Evolutionary conservation across 2,888 invertebrate species (phyloP).

Genomic region (Prenolepis imparis): DNA sequence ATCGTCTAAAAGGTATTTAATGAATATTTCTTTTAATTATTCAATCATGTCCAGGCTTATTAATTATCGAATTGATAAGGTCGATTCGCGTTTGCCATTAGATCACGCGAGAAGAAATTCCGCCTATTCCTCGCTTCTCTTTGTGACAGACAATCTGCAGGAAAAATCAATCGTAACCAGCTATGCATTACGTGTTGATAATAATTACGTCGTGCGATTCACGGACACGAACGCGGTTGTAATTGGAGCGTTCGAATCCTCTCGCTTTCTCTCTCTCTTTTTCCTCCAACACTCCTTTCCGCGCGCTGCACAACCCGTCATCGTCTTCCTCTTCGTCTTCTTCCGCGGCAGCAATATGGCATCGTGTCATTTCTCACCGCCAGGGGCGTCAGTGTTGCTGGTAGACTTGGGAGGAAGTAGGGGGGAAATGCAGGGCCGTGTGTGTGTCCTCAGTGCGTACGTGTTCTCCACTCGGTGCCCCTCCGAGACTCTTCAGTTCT

Average conservation of each 20-base stretch:
- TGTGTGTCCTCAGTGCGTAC: conserved; percentile 78
- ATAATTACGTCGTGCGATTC: conserved; percentile 44
- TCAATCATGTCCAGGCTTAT: background rate
- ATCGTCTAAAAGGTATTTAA: background rate
- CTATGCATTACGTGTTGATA: conserved; percentile 42
- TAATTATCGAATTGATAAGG: background rate
- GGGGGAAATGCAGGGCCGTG: conserved; percentile 82
- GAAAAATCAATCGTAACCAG: conserved; percentile 46
- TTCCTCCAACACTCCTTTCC: conserved; percentile 69
- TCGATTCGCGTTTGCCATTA: conserved; percentile 3
- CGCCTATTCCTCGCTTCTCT: conserved; percentile 20
- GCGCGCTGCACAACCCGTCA: conserved; percentile 50
- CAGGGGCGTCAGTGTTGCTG: conserved; percentile 82
- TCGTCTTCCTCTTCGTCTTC: conserved; percentile 74
- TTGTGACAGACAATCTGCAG: conserved; percentile 5
- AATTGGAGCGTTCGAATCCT: conserved; percentile 69
- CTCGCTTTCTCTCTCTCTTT: conserved; percentile 60
- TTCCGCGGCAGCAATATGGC: conserved; percentile 65
- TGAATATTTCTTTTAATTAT: background rate
- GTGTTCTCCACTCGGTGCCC: conserved; percentile 74
- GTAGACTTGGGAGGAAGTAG: conserved; percentile 70
- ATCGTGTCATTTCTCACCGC: conserved; percentile 82
- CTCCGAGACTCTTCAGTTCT: conserved; percentile 79
- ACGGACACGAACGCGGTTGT: conserved; percentile 54
- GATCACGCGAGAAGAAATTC: background rate